These are phyloP conservation scores for Helicoverpa zea DNA, from an alignment of 1,140 invertebrate species.

Conservation along the genomic window DNA sequence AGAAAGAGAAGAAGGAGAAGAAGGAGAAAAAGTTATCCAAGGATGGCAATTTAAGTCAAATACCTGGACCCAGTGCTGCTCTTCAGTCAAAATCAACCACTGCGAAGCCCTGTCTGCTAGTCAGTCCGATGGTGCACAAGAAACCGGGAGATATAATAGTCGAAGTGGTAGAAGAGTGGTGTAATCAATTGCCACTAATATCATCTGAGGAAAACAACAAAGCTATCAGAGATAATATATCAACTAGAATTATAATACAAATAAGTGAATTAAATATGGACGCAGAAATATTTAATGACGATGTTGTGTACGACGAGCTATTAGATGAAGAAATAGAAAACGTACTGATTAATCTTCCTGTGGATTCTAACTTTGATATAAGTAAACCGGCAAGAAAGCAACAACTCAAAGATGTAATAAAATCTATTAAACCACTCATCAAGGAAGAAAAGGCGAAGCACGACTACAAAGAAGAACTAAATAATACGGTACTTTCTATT, in stretches of 20 bases:
- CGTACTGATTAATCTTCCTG: constrained; percentile 55
- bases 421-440: constrained; percentile 61
- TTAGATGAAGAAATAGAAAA: constrained; percentile 65
- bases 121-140: constrained; percentile 31
- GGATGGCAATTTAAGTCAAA: constrained; percentile 51
- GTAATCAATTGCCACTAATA: constrained; percentile 56
- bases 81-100: constrained; percentile 26
- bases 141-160: constrained; percentile 61
- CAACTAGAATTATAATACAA: constrained; percentile 67
- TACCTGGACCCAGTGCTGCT: constrained; percentile 50
- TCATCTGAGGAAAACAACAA: constrained; percentile 51
- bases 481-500: constrained; percentile 57
- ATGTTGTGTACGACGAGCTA: constrained; percentile 57
- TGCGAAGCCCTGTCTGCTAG: constrained; percentile 35
- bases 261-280: constrained; percentile 66
- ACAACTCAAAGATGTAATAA: constrained; percentile 57
- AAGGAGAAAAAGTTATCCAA: constrained; percentile 32
- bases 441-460: constrained; percentile 59
- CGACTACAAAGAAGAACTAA: constrained; percentile 65
- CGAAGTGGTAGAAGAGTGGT: constrained; percentile 65
- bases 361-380: constrained; percentile 49
- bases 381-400: constrained; percentile 57
- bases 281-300: constrained; percentile 61
- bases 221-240: constrained; percentile 58
- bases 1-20: constrained; percentile 10